Percentiles rank a stretch among this genome's conserved stretches.
Conservation (phyloP, 2,888 invertebrate species). For the Didymodactylos carnosus region DNA sequence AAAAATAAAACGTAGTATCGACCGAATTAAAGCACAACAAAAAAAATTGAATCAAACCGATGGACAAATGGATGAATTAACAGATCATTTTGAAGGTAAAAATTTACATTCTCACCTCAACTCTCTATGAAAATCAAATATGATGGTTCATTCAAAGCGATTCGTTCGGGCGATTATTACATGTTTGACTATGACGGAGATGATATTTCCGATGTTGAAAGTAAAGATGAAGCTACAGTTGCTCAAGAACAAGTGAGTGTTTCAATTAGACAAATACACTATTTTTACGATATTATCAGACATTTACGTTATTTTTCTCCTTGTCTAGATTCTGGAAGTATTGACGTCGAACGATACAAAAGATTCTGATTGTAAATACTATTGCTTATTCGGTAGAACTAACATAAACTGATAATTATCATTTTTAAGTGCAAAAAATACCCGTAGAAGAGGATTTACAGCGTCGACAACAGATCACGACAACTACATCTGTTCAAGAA, state of each 20-base stretch:
- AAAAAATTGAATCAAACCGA: not conserved
- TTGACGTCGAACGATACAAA: not conserved
- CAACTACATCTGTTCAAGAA: not conserved
- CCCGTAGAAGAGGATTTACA: no score
- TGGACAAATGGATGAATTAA: not conserved
- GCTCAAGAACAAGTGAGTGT: not conserved
- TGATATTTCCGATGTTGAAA: slow-evolving; percentile 40
- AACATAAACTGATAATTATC: no score
- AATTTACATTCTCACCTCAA: no score
- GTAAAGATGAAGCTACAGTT: slow-evolving; percentile 16
- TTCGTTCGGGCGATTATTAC: slow-evolving; percentile 93
- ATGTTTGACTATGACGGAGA: slow-evolving; percentile 78
- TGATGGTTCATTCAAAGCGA: slow-evolving; percentile 46
- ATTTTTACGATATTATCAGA: no score
- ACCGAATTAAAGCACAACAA: slow-evolving; percentile 13
- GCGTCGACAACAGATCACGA: not conserved
- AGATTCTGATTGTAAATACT: not conserved
- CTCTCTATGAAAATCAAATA: no score
- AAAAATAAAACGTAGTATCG: slow-evolving; percentile 8
- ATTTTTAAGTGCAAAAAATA: not conserved
- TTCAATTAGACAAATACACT: not conserved
- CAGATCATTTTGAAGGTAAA: not conserved
- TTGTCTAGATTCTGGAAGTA: not conserved
- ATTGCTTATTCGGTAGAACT: not conserved
- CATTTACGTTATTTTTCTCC: not conserved